Percentiles rank a stretch among this genome's conserved stretches.
phyloP scores from a whole-genome alignment of 2,797 vertebrate genomes.

The Myotis pilosus region DNA sequence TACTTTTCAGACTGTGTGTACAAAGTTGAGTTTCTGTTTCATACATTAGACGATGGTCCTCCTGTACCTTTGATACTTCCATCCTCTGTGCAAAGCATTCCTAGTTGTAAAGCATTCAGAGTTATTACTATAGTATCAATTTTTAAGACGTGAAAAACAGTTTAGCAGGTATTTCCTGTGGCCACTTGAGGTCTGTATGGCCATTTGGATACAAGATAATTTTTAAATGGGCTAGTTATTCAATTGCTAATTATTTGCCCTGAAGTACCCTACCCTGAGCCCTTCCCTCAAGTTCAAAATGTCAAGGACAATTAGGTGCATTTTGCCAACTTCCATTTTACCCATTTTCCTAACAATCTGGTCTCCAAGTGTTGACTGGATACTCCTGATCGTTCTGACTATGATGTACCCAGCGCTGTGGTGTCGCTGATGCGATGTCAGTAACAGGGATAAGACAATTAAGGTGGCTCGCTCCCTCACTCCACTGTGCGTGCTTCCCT shows the following conservation, averaged over 20 bases:
- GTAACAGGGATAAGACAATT: not conserved
- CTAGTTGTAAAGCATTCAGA: not conserved
- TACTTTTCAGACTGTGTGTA: not conserved
- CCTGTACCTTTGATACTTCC: not conserved
- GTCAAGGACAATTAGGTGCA: not conserved
- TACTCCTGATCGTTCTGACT: no score
- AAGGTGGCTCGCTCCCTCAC: not conserved
- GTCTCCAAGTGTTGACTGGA: not conserved
- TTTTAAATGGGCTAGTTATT: not conserved
- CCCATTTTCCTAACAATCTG: not conserved
- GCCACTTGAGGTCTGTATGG: not conserved
- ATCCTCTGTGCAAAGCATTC: not conserved
- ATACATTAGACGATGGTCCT: not conserved
- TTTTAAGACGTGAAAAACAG: not conserved
- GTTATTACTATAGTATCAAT: not conserved
- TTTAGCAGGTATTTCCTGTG: not conserved
- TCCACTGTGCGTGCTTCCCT: not conserved
- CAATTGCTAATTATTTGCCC: not conserved
- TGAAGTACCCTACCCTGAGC: not conserved
- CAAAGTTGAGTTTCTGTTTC: not conserved
- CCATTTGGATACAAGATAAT: not conserved
- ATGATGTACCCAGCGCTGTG: not conserved
- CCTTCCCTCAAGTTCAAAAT: not conserved
- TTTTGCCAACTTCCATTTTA: not conserved
- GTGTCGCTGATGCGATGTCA: not conserved